Evolutionary conservation across 23 tunicate species (phyloP), one percentile per base, ranked within the genome.

Genomic region (Styela clava): DNA sequence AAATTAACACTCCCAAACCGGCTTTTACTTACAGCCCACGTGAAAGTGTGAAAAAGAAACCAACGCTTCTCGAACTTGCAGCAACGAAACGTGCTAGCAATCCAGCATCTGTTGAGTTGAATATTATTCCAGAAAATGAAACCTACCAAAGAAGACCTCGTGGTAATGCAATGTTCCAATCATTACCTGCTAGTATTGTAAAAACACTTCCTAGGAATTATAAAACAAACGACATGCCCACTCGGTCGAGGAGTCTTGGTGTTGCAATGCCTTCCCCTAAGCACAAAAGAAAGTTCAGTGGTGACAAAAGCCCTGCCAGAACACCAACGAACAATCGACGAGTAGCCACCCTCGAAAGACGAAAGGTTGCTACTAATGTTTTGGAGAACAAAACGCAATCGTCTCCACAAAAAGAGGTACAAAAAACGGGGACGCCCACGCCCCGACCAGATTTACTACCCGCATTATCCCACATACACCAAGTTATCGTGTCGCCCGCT

Each of bases 21-120:
- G 62, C 81, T 12, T 76, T 76, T 56, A 76, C 35, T 52, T 76
- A 76, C 81, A 76, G 37, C 26, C 65, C 28, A 20, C 23, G 81
- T 12, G 81, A 76, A 1, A 36, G 19, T 52, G 24, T 52, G 22
- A 52, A 52, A 76, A 52, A 27, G 2, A 76, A 76, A 26, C 65
- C 81, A 24, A 76, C 81, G 0, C 81, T 76, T 24, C 64, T 76
- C 26, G 65, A 76, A 2, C 65, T 76, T 21, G 63, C 81, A 7
- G 27, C 65, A 29, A 44, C 27, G 16, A 44, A 44, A 76, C 23
- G 35, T 19, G 29, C 16, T 35, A 28, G 35, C 3, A 2, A 21
- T 5, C 3, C 32, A 21, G 7, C 35, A 71, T 18, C 34, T 30
- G 5, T 30, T 22, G 34, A 22, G 24, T 26, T 22, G 7, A 24